Percentiles rank a stretch among this genome's conserved stretches.
phyloP scores from a whole-genome alignment of 2,888 invertebrate species.

The Lasius fuliginosus region DNA sequence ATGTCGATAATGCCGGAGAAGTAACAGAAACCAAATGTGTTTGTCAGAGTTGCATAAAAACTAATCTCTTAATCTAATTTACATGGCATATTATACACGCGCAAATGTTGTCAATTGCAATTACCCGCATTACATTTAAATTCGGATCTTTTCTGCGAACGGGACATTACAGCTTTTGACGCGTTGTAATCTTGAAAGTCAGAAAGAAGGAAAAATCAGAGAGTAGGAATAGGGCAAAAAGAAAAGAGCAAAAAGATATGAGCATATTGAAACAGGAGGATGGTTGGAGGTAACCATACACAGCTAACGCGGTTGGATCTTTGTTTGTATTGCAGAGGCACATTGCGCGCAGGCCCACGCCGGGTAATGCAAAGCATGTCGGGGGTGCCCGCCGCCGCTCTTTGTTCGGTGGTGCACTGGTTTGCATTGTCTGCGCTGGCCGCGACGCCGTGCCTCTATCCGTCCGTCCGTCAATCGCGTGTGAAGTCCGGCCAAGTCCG shows the following conservation, averaged over 20 bases:
- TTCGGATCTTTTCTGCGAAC: conserved; percentile 4
- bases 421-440: conserved; percentile 87
- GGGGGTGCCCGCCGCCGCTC: conserved; percentile 84
- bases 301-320: conserved; percentile 86
- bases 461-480: conserved; percentile 81
- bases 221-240: conserved; percentile 54
- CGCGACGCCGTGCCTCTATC: conserved; percentile 86
- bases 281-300: conserved; percentile 74
- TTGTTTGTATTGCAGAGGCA: conserved; percentile 87
- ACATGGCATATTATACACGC: neutral
- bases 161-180: conserved; percentile 48
- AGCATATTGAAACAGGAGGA: conserved; percentile 71
- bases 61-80: neutral
- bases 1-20: neutral
- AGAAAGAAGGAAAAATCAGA: conserved; percentile 35
- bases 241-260: conserved; percentile 53
- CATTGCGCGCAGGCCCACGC: conserved; percentile 86
- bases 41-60: neutral
- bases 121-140: neutral
- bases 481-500: conserved; percentile 79
- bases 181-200: conserved; percentile 27
- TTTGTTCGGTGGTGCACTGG: conserved; percentile 84
- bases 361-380: conserved; percentile 86
- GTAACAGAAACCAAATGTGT: conserved; percentile 16
- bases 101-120: too few species aligned